Base-by-base conservation (phyloP, 2,888 invertebrate species). In the Thereva unica region DNA sequence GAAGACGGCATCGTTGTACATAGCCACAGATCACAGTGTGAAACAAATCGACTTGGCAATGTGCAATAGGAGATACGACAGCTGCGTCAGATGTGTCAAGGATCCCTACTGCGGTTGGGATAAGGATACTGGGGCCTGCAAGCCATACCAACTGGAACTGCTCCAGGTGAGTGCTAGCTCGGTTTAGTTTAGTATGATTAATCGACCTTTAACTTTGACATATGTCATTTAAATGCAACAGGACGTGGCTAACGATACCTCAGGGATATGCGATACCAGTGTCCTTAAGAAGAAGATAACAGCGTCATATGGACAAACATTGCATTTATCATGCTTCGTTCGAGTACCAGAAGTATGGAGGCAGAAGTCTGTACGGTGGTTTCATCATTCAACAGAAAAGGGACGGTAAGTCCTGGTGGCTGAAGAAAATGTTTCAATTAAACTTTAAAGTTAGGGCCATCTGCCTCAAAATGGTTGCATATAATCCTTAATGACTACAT, bases 71-170 rank as follows among this genome's bases (percentile, higher is more conserved):
- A 87, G 95, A 72, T 95, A 96, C 82, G 93, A 94, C 82, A 94
- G 92, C 75, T 97, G 96, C 78, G 86, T 94, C 73, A 85, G 94
- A 63, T 97, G 97, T 82, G 93, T 95, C 8, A 89, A 93, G 75
- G 97, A 97, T 83, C 97, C 97, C 0, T 96, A 97, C 80, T 97
- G 97, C 77, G 96, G 96, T 44, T 97, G 97, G 97, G 96, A 96
- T 78, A 89, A 92, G 73, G 93, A 95, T 72, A 87, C 89, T 23
- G 90, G 89, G 69, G 88, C 90, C 63, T 95, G 95, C 82, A 89
- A 92, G 73, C 92, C 94, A 12, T 95, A 93, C 78, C 87, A 89
- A 74, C 88, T 92, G 71, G 94, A 93, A 88, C 90, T 83, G 83
- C 72, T 81, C 70, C 78, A 78, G 76, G 78, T 76, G 71, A 74